Base-by-base conservation (phyloP, 2,797 vertebrate genomes). In the Diplodus puntazzo region DNA sequence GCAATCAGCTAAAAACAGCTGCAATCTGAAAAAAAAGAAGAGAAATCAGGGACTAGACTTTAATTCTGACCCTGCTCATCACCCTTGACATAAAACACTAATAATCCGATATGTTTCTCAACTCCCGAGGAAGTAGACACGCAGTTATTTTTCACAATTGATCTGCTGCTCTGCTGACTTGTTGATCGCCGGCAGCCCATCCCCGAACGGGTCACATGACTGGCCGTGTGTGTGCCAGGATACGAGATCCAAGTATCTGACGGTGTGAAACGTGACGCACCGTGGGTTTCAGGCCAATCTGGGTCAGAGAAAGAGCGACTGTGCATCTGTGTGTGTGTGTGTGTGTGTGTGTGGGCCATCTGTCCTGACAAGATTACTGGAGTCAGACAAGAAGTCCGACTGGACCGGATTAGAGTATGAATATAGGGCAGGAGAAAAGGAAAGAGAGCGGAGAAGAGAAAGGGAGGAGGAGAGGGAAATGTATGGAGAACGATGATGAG, bases 341-440 rank as follows among this genome's bases (percentile, higher is more conserved):
- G 77, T 69, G 76, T 79, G 75, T 77, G 70, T 82, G 84, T 66
- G 83, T n/a, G 63, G 13, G 77, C 92, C 95, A 96, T 95, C 95
- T 96, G 95, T 93, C 94, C 91, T 94, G 91, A 93, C 94, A 94
- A 94, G 95, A 96, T 96, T 96, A 96, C 89, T 94, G 86, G 88
- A 94, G 89, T 93, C 89, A 89, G 88, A 93, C 90, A 93, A 94
- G 92, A 92, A 92, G 88, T 92, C 92, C 43, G 84, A 91, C 91
- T 75, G 82, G 86, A 92, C 88, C 87, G 90, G 93, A 93, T 94
- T 93, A 94, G 76, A 88, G 86, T 77, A 87, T 87, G 81, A 92
- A 92, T 89, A 90, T 91, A 93, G 93, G 89, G 79, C 90, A 88
- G 68, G 87, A 86, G 87, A 83, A 88, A 61, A 87, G 83, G 87